A percentile compares a stretch with the other conserved stretches of the same genome.
These are phyloP conservation scores for Helarctos malayanus DNA, from an alignment of 2,797 vertebrate genomes.

Conservation along the genomic window DNA sequence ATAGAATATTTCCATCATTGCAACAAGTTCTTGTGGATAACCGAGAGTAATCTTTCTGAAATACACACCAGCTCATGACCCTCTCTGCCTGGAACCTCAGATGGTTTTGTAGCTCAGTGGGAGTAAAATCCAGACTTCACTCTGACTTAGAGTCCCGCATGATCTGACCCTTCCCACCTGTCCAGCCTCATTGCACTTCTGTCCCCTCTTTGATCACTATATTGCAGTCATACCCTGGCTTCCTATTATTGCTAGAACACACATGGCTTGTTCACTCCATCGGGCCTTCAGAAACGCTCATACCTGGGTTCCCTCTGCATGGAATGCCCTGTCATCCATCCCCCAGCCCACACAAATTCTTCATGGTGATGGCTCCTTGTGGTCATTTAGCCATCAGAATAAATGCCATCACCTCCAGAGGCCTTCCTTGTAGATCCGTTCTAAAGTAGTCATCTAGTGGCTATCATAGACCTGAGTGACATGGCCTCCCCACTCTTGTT, in stretches of 20 bases:
- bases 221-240: not conserved
- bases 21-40: not conserved
- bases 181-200: not conserved
- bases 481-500: not conserved
- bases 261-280: not conserved
- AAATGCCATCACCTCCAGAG: not conserved
- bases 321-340: not conserved
- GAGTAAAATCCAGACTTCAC: not conserved
- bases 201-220: not conserved
- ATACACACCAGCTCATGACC: not conserved
- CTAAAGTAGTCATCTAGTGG: not conserved
- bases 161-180: not conserved
- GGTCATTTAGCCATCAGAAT: not conserved
- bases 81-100: not conserved
- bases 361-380: not conserved
- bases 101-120: not conserved
- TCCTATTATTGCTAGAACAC: constrained; percentile 3
- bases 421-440: not conserved
- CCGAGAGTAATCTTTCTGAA: not conserved
- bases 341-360: not conserved
- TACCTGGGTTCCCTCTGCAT: not conserved
- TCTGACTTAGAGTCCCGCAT: not conserved
- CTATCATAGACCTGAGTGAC: not conserved
- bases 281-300: not conserved
- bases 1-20: not conserved